These are phyloP conservation scores for Stenurella melanura DNA, from an alignment of 2,888 invertebrate genomes.

Conservation along the genomic window DNA sequence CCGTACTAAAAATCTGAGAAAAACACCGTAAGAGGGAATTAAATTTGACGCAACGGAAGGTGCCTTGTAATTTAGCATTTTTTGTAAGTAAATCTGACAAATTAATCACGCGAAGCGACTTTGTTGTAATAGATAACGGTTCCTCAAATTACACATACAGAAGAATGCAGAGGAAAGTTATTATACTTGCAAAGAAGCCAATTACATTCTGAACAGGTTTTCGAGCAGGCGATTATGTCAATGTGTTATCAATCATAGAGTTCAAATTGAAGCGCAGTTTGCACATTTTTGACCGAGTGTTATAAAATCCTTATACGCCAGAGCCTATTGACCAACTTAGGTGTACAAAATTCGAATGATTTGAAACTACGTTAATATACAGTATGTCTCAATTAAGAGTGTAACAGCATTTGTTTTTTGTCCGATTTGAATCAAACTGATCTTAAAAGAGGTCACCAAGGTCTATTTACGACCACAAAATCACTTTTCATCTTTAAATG, in stretches of 20 bases:
- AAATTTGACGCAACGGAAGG: not conserved
- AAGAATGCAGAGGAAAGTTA: constrained; percentile 21
- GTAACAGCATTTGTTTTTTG: too few relatives aligned
- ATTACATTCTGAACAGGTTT: constrained; percentile 31
- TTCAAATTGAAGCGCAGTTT: not conserved
- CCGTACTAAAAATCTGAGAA: not conserved
- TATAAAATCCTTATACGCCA: not conserved
- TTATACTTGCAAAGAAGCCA: constrained; percentile 26
- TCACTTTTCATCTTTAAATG: too few relatives aligned
- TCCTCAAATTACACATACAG: not conserved
- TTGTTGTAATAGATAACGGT: constrained; percentile 23
- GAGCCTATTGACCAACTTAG: too few relatives aligned
- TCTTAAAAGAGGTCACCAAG: too few relatives aligned
- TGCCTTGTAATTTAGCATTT: constrained; percentile 6
- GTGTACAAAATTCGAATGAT: too few relatives aligned
- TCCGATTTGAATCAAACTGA: too few relatives aligned
- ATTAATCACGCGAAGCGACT: not conserved
- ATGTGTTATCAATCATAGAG: constrained; percentile 12
- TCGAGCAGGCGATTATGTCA: constrained; percentile 13
- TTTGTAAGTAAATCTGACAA: constrained; percentile 7
- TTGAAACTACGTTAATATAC: too few relatives aligned
- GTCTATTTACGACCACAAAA: too few relatives aligned
- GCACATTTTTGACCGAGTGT: constrained; percentile 10
- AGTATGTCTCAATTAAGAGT: too few relatives aligned
- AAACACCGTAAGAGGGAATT: constrained; percentile 1